A percentile compares a stretch with the other conserved stretches of the same genome.
Conservation (phyloP, 2,888 invertebrate genomes). For the Atethmia centrago region DNA sequence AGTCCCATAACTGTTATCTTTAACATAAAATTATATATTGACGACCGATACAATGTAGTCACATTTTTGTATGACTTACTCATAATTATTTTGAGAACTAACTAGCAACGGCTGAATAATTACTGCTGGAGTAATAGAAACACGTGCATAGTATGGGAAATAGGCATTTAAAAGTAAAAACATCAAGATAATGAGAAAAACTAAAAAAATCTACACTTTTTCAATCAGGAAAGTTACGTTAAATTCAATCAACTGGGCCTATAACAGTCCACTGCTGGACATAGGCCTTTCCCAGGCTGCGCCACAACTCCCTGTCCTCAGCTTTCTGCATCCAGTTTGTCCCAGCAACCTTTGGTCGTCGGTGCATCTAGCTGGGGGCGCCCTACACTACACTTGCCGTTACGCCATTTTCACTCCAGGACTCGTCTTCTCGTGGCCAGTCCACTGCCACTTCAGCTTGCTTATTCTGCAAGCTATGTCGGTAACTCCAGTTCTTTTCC, state of each 20-base stretch:
- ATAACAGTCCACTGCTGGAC: background rate
- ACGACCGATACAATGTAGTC: slow-evolving; percentile 4
- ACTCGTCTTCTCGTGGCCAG: background rate
- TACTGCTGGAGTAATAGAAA: slow-evolving; percentile 16
- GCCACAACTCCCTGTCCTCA: background rate
- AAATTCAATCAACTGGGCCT: background rate
- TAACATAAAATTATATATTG: slow-evolving; percentile 30
- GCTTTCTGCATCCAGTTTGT: background rate
- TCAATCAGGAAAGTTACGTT: background rate
- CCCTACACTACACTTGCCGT: background rate
- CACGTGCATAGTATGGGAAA: slow-evolving; percentile 11
- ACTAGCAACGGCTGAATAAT: background rate
- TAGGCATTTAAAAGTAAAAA: background rate
- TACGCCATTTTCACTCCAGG: background rate
- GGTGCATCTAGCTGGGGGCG: background rate
- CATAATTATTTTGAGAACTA: slow-evolving; percentile 26
- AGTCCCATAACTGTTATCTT: slow-evolving; percentile 19
- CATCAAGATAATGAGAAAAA: background rate
- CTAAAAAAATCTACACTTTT: background rate
- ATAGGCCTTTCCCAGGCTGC: background rate
- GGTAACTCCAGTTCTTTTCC: background rate
- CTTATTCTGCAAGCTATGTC: background rate
- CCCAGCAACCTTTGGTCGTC: background rate
- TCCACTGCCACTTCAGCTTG: background rate
- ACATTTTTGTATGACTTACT: slow-evolving; percentile 28